Evolutionary conservation across 2,888 invertebrate genomes (phyloP), one percentile per base, ranked within the genome.

Genomic region (Hofmannophila pseudospretella): DNA sequence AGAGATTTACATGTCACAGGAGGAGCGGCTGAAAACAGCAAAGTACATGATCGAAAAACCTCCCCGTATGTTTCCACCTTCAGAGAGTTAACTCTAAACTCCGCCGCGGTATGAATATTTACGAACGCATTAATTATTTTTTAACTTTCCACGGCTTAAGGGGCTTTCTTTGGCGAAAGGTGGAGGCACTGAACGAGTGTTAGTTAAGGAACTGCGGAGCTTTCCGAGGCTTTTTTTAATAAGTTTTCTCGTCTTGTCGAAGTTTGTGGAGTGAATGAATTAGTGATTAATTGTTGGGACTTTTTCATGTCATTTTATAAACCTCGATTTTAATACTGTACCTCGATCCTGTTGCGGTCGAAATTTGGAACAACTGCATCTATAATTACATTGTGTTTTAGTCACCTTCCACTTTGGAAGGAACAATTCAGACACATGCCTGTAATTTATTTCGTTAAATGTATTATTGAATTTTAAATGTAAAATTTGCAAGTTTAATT

Each of bases 61-160:
- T 10, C 0, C 5, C 50, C 44, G 53, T 74, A 45, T 54, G 39
- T 66, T 52, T 46, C 33, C 55, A 50, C 31, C 47, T 45, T 41
- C 20, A 47, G 67, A 70, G 78, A 73, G 79, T 79, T 81, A 81
- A 80, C 77, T 81, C 73, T 70, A 74, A 82, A 82, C 81, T 81
- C 70, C 66, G 51, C 72, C 69, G 70, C 82, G 82, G 85, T 88
- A 88, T 88, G 87, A 88, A 88, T 88, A 87, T 88, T 88, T 88
- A 88, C 88, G 87, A 84, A 88, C 82, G 86, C 82, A 86, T 88
- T 88, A 86, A 88, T 87, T 86, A 87, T 87, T 87, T 88, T 86
- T 87, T 85, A 87, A 85, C 84, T 87, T 86, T 80, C 75, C 72
- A 72, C 73, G 66, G 60, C 65, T 75, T 80, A 79, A 82, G 80